Evolutionary conservation across 1,140 invertebrate genomes (phyloP), one percentile per base, ranked within the genome.

Genomic region (Calephelis nemesis): DNA sequence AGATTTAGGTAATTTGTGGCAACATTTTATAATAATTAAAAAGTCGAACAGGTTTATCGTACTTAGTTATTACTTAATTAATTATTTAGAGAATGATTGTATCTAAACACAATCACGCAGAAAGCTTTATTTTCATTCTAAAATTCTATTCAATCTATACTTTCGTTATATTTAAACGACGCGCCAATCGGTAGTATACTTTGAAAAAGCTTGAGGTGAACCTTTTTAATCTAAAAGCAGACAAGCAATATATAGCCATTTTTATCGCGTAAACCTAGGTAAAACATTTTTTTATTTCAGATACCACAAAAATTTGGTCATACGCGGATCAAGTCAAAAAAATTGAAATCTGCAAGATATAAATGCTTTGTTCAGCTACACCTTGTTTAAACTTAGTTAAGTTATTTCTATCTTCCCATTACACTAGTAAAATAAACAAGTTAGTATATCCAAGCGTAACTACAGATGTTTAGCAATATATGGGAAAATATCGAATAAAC

Each of bases 181-280:
- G 67, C 73, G 52, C 73, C 73, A 71, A 71, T 52, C 47, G 40
- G 60, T 64, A 39, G 12, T 47, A 30, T 54, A 47, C 52, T 45
- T 30, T 47, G 0, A 58, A 65, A 65, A 54, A 65, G 48, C 49
- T 47, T 30, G 13, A 52, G 52, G 45, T 15, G 30, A 67, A 60
- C 12, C 54, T 58, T 60, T 45, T 45, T 45, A 58, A 67, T 54
- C 42, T 67, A 67, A 42, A 48, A 67, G 65, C 65, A 30, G 65
- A 58, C 12, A 52, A 48, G 65, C 65, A 60, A 58, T 67, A 54
- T 52, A 66, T 58, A 65, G 50, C 65, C 65, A 12, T 19, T 39
- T 60, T 60, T 60, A 60, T 60, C 12, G 54, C 54, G 54, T 40
- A 60, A 60, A n/a, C 40, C 30, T 60, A 60, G 10, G 54, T 30